Evolutionary conservation across 2,797 vertebrate genomes (phyloP).

Genomic region (Tachyglossus aculeatus): DNA sequence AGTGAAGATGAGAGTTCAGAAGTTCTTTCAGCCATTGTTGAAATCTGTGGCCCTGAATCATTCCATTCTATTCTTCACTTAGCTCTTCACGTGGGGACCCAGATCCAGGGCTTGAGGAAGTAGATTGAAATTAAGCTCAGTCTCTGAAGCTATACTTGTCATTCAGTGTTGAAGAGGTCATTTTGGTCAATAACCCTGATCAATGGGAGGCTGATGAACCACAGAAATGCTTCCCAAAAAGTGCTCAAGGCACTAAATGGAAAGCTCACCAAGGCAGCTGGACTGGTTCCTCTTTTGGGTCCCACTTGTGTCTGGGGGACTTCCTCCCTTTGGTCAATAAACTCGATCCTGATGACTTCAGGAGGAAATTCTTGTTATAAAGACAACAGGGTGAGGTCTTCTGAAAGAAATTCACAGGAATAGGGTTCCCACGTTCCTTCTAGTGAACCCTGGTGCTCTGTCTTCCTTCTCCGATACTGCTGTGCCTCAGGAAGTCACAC

Average conservation of each 20-base stretch:
- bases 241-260: background rate
- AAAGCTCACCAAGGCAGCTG: background rate
- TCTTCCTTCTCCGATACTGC: no score
- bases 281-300: constrained; percentile 7
- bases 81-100: no score
- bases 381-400: background rate
- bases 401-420: background rate
- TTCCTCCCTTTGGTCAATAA: background rate
- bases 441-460: no score
- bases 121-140: constrained; percentile 10
- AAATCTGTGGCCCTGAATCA: no score
- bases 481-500: no score
- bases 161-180: background rate
- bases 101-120: no score
- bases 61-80: no score
- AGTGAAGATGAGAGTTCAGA: no score
- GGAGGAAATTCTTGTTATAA: background rate
- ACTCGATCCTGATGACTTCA: background rate
- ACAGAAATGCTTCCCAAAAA: constrained; percentile 34
- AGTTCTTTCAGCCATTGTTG: no score
- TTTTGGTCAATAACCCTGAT: background rate
- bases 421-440: no score
- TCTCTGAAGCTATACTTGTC: constrained; percentile 20
- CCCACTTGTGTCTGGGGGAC: background rate
- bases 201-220: background rate